Percentiles rank a stretch among this genome's conserved stretches.
Evolutionary conservation across 2,113 vertebrate genomes (phyloP).

Genomic region (Festucalex cinctus): DNA sequence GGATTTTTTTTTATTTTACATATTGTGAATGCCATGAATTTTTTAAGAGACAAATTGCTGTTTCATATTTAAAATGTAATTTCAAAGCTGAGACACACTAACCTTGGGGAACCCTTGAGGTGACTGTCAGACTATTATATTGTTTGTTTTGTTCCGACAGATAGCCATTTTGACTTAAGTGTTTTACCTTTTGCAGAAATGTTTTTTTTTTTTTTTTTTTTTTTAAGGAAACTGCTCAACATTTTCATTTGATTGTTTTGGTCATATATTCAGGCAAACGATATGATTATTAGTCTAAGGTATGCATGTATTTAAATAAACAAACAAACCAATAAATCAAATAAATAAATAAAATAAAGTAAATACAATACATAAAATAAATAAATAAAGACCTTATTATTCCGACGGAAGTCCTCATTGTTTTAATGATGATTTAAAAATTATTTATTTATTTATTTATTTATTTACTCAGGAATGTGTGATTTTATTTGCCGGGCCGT

Average conservation of each 20-base stretch:
- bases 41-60: neutral
- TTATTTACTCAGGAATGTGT: neutral
- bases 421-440: too few species aligned
- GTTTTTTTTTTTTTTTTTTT: too few species aligned
- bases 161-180: neutral
- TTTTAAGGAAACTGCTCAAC: neutral
- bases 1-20: neutral
- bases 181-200: neutral
- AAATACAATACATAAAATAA: too few species aligned
- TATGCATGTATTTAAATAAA: neutral
- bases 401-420: too few species aligned
- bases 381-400: too few species aligned
- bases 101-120: neutral
- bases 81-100: neutral
- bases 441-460: too few species aligned
- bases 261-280: neutral
- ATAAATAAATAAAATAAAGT: too few species aligned
- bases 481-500: neutral
- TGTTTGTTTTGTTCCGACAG: neutral
- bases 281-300: neutral
- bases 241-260: neutral
- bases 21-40: neutral
- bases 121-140: neutral
- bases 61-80: constrained; percentile 5
- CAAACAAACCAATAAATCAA: neutral